phyloP scores from a whole-genome alignment of 2,113 vertebrate species.

The Leucoraja erinaceus region DNA sequence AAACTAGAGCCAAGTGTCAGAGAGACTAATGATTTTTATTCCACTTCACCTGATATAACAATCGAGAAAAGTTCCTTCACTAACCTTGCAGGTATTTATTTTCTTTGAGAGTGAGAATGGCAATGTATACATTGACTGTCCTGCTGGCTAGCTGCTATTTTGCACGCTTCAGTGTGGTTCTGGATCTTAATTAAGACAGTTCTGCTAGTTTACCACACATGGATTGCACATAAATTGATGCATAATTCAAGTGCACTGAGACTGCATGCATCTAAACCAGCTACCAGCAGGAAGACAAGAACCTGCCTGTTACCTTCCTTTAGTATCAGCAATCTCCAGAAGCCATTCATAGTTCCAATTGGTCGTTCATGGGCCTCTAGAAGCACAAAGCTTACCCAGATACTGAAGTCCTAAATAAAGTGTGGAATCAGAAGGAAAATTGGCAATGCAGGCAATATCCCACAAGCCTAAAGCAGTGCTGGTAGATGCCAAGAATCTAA shows the following conservation, averaged over 20 bases:
- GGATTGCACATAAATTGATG: background rate
- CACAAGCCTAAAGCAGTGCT: background rate
- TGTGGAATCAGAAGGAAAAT: no score
- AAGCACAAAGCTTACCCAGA: background rate
- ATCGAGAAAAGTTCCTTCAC: background rate
- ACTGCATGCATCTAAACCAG: background rate
- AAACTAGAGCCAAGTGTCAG: background rate
- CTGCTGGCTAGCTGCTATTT: background rate
- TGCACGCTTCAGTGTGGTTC: background rate
- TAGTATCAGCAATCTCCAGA: background rate
- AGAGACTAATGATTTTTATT: background rate
- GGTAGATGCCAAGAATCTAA: background rate
- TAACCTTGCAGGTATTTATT: background rate
- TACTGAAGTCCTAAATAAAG: background rate
- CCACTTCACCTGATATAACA: background rate
- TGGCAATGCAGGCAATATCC: background rate
- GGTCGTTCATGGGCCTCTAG: no score
- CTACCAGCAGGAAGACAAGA: background rate
- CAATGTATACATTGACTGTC: background rate
- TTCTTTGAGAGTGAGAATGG: background rate
- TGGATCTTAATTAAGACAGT: background rate
- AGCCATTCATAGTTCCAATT: background rate
- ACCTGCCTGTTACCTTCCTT: background rate
- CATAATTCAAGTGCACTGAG: background rate
- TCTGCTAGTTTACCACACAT: background rate